Base-by-base conservation (phyloP, 2,888 invertebrate genomes). In the Laspeyria flexula region DNA sequence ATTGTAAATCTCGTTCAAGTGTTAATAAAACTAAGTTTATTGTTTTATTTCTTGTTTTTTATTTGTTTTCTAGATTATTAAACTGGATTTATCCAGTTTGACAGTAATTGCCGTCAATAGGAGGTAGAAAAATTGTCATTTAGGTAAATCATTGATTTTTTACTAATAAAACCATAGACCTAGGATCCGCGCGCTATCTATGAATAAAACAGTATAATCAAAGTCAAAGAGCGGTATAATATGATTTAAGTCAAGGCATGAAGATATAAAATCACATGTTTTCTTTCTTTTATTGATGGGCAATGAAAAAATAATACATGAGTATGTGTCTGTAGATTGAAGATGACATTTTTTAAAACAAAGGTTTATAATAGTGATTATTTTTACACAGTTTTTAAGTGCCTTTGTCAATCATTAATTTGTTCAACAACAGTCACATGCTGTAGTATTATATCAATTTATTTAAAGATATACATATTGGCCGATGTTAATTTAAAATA, bases 361-460 rank as follows among this genome's bases (percentile, higher is more conserved):
- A 34, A 33, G 23, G 34, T 35, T 38, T 53, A 54, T 59, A 37
- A 34, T 51, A 45, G 43, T 39, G 38, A 43, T 39, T 29, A 55
- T 39, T 46, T 49, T 53, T 45, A 67, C 31, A 44, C 62, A 52
- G 27, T 63, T 39, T 58, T 42, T 65, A 71, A 70, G 70, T 71
- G 72, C 70, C 72, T 70, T 70, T 70, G 52, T 52, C 55, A 53
- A 33, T 48, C 31, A 29, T 63, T 66, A 35, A 18, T 42, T 35
- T 29, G 35, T 42, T 9, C 15, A 42, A 27, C 37, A 37, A 37
- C 16, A 43, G 34, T 34, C 16, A 34, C 18, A n/a, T n/a, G n/a
- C n/a, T n/a, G n/a, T n/a, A n/a, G n/a, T n/a, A n/a, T 21, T 21
- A 21, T 25, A 7, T 1, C 7, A 25, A 1, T 25, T 25, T 6